Evolutionary conservation across 1,140 invertebrate genomes (phyloP).

Genomic region (Ooceraea biroi): DNA sequence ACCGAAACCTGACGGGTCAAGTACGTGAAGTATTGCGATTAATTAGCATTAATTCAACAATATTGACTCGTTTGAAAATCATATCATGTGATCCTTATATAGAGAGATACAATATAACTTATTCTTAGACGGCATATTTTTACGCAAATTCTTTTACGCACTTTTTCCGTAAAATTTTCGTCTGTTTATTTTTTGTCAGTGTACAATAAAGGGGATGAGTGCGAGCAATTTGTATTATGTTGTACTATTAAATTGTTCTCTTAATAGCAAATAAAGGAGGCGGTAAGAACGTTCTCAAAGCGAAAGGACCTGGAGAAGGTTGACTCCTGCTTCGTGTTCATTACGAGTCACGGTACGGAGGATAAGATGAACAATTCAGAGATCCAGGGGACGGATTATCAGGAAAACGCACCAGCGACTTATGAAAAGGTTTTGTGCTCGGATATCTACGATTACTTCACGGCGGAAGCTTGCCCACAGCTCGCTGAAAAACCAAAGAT

Average conservation of each 20-base stretch:
- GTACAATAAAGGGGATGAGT: too few species aligned
- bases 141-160: too few species aligned
- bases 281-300: conserved; percentile 80
- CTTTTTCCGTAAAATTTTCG: too few species aligned
- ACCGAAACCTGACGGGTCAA: conserved; percentile 82
- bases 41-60: background rate
- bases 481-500: conserved; percentile 91
- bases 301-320: conserved; percentile 79
- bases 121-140: too few species aligned
- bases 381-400: conserved; percentile 77
- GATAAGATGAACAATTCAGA: conserved; percentile 77
- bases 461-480: conserved; percentile 87
- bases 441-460: conserved; percentile 88
- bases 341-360: conserved; percentile 88
- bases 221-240: too few species aligned
- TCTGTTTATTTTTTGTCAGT: too few species aligned
- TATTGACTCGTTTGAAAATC: background rate
- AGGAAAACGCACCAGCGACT: conserved; percentile 35
- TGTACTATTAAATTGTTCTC: conserved; percentile 27
- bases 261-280: conserved; percentile 81
- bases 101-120: background rate
- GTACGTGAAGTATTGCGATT: conserved; percentile 71
- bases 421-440: conserved; percentile 75
- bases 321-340: conserved; percentile 87
- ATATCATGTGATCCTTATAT: background rate